These are phyloP conservation scores for Lasioglossum malachurum DNA, from an alignment of 2,888 invertebrate species.

Conservation along the genomic window DNA sequence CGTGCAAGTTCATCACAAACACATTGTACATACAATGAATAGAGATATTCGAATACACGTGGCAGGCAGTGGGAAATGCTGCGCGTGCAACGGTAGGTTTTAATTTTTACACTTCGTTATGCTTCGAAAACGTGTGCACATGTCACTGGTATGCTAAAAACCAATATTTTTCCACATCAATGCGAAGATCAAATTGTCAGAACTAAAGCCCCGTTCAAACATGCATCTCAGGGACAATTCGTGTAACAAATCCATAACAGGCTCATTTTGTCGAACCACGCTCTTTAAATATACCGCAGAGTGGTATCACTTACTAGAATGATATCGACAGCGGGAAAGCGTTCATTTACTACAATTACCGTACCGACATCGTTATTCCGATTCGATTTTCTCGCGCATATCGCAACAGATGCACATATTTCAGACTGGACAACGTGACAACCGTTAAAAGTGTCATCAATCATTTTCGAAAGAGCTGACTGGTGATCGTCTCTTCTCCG, in stretches of 20 bases:
- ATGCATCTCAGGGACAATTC: background rate
- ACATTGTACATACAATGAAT: background rate
- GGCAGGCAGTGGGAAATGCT: background rate
- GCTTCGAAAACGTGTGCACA: background rate
- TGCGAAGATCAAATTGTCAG: background rate
- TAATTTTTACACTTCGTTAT: background rate
- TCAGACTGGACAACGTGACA: background rate
- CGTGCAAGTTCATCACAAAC: background rate
- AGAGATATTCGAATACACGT: background rate
- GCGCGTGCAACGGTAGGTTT: background rate
- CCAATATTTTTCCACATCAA: background rate
- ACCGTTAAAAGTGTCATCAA: background rate
- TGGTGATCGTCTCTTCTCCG: background rate
- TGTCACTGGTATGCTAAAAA: background rate
- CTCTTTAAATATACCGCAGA: background rate
- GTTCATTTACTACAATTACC: background rate
- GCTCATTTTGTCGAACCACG: background rate
- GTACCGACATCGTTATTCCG: background rate
- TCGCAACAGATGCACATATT: background rate
- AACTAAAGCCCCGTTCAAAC: background rate
- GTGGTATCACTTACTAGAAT: background rate
- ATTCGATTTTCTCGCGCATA: background rate
- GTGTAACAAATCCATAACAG: background rate
- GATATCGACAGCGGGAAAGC: background rate
- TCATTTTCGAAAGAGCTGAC: background rate